Conservation (phyloP, 2,113 vertebrate species). For the Mellivora capensis region DNA sequence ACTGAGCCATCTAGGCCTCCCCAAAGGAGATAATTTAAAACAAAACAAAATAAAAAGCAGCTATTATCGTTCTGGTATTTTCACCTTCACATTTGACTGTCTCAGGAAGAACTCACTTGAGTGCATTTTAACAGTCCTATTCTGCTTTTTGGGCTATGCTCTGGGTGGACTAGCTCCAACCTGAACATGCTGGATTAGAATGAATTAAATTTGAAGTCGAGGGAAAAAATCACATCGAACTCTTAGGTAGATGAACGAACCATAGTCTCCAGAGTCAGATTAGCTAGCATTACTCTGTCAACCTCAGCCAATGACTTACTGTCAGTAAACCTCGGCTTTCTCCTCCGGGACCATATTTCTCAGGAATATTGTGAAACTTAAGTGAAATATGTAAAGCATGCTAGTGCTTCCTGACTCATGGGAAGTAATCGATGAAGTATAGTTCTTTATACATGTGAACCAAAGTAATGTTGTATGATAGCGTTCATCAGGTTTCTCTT, state of each 20-base stretch:
- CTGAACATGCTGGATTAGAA: background rate
- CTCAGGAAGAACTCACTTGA: background rate
- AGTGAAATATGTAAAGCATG: background rate
- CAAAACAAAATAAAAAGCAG: background rate
- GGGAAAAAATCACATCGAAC: background rate
- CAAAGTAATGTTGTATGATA: background rate
- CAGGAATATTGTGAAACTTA: background rate
- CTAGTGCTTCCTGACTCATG: background rate
- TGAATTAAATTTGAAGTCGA: background rate
- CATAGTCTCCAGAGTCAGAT: background rate
- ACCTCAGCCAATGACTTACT: background rate
- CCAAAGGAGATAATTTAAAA: background rate
- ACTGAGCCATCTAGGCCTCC: too few relatives aligned
- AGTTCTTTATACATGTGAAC: background rate
- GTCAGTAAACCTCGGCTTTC: background rate
- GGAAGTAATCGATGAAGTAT: background rate
- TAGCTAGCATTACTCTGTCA: background rate
- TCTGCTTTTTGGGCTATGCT: background rate
- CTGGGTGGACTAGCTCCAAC: background rate
- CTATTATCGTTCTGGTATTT: background rate
- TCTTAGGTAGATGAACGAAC: background rate
- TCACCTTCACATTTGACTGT: background rate
- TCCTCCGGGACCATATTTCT: background rate
- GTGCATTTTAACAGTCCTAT: background rate
- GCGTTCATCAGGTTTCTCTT: background rate